These are phyloP conservation scores for Adrianichthys oophorus DNA, from an alignment of 2,797 vertebrate species.

Conservation along the genomic window DNA sequence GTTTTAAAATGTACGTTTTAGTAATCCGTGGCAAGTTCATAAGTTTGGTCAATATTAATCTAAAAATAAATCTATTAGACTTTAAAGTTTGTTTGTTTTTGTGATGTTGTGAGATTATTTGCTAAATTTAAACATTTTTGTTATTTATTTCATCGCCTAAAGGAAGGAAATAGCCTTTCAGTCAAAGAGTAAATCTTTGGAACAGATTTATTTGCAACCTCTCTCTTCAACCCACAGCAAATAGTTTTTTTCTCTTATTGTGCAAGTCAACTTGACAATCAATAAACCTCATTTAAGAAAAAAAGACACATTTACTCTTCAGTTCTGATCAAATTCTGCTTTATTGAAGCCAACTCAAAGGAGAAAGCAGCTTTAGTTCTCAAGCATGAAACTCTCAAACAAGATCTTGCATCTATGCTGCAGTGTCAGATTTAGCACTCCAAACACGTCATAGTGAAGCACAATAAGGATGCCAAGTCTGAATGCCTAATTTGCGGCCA, in stretches of 20 bases:
- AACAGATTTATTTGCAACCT: neutral
- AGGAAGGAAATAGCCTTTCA: too few relatives aligned
- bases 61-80: too few relatives aligned
- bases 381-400: conserved; percentile 55
- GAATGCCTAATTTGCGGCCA: conserved; percentile 80
- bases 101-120: too few relatives aligned
- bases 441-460: conserved; percentile 71
- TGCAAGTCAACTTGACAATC: neutral
- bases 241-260: neutral
- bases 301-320: conserved; percentile 23
- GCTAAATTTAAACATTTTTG: too few relatives aligned
- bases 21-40: too few relatives aligned
- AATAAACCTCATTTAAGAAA: conserved; percentile 17
- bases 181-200: too few relatives aligned
- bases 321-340: conserved; percentile 29
- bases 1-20: too few relatives aligned
- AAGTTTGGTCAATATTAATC: too few relatives aligned
- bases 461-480: conserved; percentile 74
- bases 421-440: conserved; percentile 68
- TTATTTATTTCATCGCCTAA: too few relatives aligned
- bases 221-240: neutral
- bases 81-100: too few relatives aligned
- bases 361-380: conserved; percentile 52
- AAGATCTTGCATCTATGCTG: conserved; percentile 62
- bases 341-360: conserved; percentile 55